phyloP scores from a whole-genome alignment of 2,888 invertebrate species.

The Chymomyza procnemis region DNA sequence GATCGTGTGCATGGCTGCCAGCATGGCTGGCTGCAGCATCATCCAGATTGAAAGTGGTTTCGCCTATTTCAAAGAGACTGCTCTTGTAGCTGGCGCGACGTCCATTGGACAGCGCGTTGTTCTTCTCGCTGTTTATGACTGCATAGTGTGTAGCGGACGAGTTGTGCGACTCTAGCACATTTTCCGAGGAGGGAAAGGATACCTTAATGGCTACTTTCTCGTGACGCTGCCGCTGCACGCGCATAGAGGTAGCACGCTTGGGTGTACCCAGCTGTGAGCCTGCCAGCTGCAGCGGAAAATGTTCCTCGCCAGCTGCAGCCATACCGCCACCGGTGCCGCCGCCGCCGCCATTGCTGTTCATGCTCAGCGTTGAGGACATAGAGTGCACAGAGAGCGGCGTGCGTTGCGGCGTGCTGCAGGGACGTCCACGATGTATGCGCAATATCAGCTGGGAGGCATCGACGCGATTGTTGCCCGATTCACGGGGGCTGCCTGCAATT shows the following conservation, averaged over 20 bases:
- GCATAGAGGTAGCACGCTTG: slow-evolving; percentile 79
- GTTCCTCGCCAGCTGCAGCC: slow-evolving; percentile 38
- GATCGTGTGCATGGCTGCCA: slow-evolving; percentile 29
- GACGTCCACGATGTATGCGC: slow-evolving; percentile 90
- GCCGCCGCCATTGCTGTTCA: slow-evolving; percentile 78
- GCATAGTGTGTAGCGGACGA: slow-evolving; percentile 67
- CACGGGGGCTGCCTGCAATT: slow-evolving; percentile 83
- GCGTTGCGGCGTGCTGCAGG: slow-evolving; percentile 80
- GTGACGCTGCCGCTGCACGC: slow-evolving; percentile 81
- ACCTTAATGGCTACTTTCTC: slow-evolving; percentile 91
- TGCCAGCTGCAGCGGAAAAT: slow-evolving; percentile 41
- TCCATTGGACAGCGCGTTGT: slow-evolving; percentile 65
- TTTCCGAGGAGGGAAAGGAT: slow-evolving; percentile 89
- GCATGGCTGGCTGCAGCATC: slow-evolving; percentile 7
- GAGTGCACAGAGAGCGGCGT: slow-evolving; percentile 82
- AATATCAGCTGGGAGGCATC: slow-evolving; percentile 92
- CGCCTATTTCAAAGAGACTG: slow-evolving; percentile 76
- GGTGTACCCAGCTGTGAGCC: slow-evolving; percentile 78
- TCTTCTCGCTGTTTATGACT: slow-evolving; percentile 51
- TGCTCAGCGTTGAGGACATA: slow-evolving; percentile 83
- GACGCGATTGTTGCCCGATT: slow-evolving; percentile 84
- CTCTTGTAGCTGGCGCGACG: slow-evolving; percentile 73
- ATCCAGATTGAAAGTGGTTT: slow-evolving; percentile 75
- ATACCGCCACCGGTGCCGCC: slow-evolving; percentile 16
- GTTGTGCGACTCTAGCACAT: slow-evolving; percentile 77